Percentiles rank a stretch among this genome's conserved stretches.
These are phyloP conservation scores for Congeria kusceri DNA, from an alignment of 2,888 invertebrate genomes.

Conservation along the genomic window DNA sequence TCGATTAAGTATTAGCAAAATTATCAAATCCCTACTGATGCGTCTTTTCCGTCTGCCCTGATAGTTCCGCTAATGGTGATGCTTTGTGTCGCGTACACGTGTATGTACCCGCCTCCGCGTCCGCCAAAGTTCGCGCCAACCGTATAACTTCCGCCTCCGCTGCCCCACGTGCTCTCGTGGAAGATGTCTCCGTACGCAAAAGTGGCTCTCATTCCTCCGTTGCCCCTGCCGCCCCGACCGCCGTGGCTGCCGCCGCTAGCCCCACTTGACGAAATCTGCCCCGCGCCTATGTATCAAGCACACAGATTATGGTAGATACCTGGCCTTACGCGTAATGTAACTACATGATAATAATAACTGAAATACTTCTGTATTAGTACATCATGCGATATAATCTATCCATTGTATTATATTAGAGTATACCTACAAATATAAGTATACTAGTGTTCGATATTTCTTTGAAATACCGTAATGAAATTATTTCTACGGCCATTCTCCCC, in stretches of 20 bases:
- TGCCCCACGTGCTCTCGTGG: slow-evolving; percentile 67
- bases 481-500: too few species aligned
- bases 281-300: slow-evolving; percentile 26
- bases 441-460: too few species aligned
- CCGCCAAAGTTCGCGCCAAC: slow-evolving; percentile 58
- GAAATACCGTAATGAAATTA: too few species aligned
- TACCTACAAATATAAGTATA: too few species aligned
- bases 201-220: slow-evolving; percentile 37
- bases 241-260: slow-evolving; percentile 74
- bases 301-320: too few species aligned
- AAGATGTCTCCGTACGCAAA: slow-evolving; percentile 70
- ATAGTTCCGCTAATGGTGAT: slow-evolving; percentile 55
- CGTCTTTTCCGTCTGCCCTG: slow-evolving; percentile 54
- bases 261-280: slow-evolving; percentile 48
- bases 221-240: slow-evolving; percentile 69
- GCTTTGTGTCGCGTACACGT: slow-evolving; percentile 38
- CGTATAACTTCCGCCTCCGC: slow-evolving; percentile 70
- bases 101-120: slow-evolving; percentile 70
- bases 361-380: too few species aligned
- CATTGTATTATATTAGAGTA: too few species aligned
- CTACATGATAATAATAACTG: too few species aligned
- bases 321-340: too few species aligned
- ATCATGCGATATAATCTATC: too few species aligned
- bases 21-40: slow-evolving; percentile 49
- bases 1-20: too few species aligned